A percentile compares a stretch with the other conserved stretches of the same genome.
These are phyloP conservation scores for Manis javanica DNA, from an alignment of 2,797 vertebrate species.

Conservation along the genomic window DNA sequence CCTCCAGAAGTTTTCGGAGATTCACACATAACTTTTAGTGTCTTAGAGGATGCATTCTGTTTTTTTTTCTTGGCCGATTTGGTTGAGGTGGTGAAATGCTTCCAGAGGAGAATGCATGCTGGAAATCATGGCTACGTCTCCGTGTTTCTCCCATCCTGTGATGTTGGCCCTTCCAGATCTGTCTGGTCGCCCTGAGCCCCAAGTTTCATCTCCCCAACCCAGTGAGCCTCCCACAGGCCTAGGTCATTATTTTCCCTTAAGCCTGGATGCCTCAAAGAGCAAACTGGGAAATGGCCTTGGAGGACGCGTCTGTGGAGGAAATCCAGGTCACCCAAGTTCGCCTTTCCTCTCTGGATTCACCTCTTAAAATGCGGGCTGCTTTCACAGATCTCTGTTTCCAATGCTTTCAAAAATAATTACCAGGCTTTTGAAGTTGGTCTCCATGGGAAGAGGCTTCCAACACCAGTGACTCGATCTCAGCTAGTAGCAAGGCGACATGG, in stretches of 20 bases:
- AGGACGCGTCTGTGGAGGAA: too few species aligned
- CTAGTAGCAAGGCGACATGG: not conserved
- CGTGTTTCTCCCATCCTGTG: not conserved
- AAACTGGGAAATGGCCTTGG: not conserved
- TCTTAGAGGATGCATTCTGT: not conserved
- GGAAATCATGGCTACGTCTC: not conserved
- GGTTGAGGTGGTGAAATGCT: not conserved
- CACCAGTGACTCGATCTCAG: not conserved
- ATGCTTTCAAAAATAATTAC: not conserved
- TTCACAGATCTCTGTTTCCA: not conserved
- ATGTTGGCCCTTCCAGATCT: not conserved
- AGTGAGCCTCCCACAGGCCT: not conserved
- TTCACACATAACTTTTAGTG: fast-evolving
- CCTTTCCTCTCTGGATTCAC: too few species aligned
- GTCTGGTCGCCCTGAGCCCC: not conserved
- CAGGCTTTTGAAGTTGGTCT: not conserved
- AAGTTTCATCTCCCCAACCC: not conserved
- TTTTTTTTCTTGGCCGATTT: not conserved
- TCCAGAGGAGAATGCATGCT: not conserved
- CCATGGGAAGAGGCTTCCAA: not conserved
- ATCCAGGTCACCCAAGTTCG: fast-evolving
- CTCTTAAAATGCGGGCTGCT: not conserved
- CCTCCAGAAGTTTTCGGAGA: not conserved
- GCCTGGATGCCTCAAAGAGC: not conserved
- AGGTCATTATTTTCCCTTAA: not conserved